Evolutionary conservation across 1,140 invertebrate genomes (phyloP), one percentile per base, ranked within the genome.

Genomic region (Eurosta solidaginis): DNA sequence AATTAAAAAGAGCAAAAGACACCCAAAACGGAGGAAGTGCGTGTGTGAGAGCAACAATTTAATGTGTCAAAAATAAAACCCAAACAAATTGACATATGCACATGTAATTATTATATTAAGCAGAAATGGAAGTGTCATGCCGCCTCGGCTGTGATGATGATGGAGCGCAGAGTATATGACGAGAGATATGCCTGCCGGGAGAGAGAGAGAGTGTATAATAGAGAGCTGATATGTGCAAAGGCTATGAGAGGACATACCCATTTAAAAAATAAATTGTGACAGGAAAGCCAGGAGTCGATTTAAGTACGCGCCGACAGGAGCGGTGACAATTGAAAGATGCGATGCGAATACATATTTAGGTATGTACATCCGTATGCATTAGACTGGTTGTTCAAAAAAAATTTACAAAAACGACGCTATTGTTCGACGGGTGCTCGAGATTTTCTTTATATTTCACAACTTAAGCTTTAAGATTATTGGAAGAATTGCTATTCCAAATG

Each of bases 51-150:
- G n/a, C n/a, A n/a, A n/a, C 59, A 17, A 74, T 47, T 74, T 74
- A 74, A 74, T 74, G 73, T 68, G 59, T 68, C 73, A 44, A 74
- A 74, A 74, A 74, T 74, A 74, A 74, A 74, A 74, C 73, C 42
- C 84, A 85, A 85, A 85, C 84, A 85, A 85, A 85, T 85, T 85
- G 84, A 85, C 84, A 85, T 85, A 85, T 84, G 59, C 59, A 68
- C 40, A 82, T 85, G 85, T 85, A 85, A 85, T 85, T 85, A 85
- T 85, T 85, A 85, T 85, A 85, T 85, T 85, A 85, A 84, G 84
- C 85, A 68, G 33, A 68, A 68, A 68, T 68, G 59, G 59, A 68
- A 68, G 59, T 68, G 59, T 12, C 59, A 20, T n/a, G 59, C 33
- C 40, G 59, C 14, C 9, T 4, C 6, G 1, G 36, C 10, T 40